phyloP scores from a whole-genome alignment of 2,888 invertebrate genomes.

The Monopis laevigella region DNA sequence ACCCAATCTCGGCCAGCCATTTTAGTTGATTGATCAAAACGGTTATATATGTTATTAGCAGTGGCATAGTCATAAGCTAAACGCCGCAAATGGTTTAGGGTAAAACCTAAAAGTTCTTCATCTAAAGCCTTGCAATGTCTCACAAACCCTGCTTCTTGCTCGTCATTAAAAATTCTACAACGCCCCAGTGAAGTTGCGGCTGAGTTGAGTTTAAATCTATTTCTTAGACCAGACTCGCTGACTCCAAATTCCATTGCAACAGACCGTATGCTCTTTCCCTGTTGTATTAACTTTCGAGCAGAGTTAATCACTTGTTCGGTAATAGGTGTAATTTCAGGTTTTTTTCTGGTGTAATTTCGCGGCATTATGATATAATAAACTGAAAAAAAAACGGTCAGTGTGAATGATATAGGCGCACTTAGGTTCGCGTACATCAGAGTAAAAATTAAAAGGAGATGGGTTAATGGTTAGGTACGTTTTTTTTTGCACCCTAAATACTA shows the following conservation, averaged over 20 bases:
- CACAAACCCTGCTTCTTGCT: neutral
- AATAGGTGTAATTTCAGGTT: too few species aligned
- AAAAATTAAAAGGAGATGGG: too few species aligned
- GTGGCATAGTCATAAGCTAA: neutral
- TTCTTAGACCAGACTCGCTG: neutral
- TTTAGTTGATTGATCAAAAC: neutral
- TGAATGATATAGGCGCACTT: too few species aligned
- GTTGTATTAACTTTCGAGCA: too few species aligned
- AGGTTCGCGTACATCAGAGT: too few species aligned
- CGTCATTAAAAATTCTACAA: neutral
- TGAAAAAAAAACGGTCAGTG: neutral
- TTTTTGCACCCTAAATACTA: too few species aligned
- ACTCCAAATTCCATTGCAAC: neutral
- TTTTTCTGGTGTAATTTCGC: neutral
- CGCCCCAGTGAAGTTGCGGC: neutral
- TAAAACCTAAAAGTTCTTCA: neutral
- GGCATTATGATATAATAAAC: neutral
- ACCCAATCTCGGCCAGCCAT: neutral
- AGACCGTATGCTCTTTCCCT: neutral
- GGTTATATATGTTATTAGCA: neutral
- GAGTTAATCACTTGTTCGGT: too few species aligned
- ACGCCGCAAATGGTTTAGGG: neutral
- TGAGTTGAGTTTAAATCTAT: neutral
- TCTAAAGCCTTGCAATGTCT: neutral
- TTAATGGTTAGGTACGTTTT: too few species aligned